Conservation (phyloP, 2,113 vertebrate genomes). For the Cisticola juncidis region DNA sequence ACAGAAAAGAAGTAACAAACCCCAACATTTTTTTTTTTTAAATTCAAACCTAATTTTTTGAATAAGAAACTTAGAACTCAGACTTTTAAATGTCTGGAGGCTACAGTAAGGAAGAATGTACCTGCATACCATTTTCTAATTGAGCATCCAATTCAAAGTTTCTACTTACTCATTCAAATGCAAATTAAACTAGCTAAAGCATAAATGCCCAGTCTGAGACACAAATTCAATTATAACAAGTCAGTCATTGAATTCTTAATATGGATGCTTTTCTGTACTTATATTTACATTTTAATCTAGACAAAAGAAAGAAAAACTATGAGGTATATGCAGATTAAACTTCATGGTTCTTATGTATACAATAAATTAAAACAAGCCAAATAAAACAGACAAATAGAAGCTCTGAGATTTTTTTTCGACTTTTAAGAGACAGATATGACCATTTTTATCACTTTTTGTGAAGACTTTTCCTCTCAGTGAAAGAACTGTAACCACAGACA, state of each 20-base stretch:
- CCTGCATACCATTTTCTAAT: constrained; percentile 26
- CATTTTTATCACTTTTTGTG: neutral
- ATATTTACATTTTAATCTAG: neutral
- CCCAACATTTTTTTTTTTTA: fast-evolving
- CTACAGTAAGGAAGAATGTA: neutral
- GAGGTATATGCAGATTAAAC: neutral
- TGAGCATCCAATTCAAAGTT: constrained; percentile 41
- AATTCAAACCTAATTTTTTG: neutral
- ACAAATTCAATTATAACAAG: constrained; percentile 54
- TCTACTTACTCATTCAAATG: constrained; percentile 43
- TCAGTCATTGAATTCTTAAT: constrained; percentile 17
- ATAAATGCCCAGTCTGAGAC: constrained; percentile 2
- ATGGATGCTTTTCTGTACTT: neutral
- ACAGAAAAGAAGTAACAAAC: neutral
- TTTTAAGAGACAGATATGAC: neutral
- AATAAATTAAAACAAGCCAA: neutral
- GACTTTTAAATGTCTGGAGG: neutral
- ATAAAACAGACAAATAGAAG: neutral
- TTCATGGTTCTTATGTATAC: neutral
- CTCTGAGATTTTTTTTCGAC: neutral
- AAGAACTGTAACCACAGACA: neutral
- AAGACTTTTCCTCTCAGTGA: neutral
- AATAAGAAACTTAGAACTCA: neutral
- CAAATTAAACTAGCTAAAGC: constrained; percentile 25
- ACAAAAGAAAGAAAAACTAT: neutral